Evolutionary conservation across 2,888 invertebrate species (phyloP).

Genomic region (Dasypolia templi): DNA sequence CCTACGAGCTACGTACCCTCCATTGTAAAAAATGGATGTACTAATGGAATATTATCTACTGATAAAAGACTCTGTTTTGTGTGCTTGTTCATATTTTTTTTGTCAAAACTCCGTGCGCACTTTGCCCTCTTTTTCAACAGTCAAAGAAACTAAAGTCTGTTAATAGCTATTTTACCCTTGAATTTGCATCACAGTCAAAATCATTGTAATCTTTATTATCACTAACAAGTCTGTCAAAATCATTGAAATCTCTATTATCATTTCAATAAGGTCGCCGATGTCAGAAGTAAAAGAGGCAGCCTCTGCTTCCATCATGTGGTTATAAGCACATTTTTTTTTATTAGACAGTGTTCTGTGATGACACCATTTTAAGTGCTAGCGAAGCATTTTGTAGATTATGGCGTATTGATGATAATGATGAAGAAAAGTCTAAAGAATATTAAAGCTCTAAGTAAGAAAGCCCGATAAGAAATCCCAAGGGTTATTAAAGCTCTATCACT

Average conservation of each 20-base stretch:
- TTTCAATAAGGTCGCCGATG: too few relatives aligned
- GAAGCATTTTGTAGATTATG: background rate
- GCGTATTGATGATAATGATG: background rate
- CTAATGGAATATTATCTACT: background rate
- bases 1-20: background rate
- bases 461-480: background rate
- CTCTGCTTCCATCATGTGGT: background rate
- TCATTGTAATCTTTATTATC: too few relatives aligned
- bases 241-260: too few relatives aligned
- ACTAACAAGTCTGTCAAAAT: too few relatives aligned
- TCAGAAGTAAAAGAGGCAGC: too few relatives aligned
- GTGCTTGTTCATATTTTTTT: background rate
- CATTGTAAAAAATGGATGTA: constrained; percentile 43
- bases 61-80: background rate
- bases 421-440: background rate
- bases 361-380: too few relatives aligned
- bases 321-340: too few relatives aligned
- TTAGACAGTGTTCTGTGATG: background rate
- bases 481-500: background rate
- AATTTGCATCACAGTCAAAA: too few relatives aligned
- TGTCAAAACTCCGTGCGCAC: too few relatives aligned
- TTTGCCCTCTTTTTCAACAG: too few relatives aligned
- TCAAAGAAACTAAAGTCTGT: too few relatives aligned
- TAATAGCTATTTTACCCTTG: too few relatives aligned
- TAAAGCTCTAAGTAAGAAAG: background rate